Evolutionary conservation across 2,888 invertebrate species (phyloP), one percentile per base, ranked within the genome.

Genomic region (Pseudoips prasinana): DNA sequence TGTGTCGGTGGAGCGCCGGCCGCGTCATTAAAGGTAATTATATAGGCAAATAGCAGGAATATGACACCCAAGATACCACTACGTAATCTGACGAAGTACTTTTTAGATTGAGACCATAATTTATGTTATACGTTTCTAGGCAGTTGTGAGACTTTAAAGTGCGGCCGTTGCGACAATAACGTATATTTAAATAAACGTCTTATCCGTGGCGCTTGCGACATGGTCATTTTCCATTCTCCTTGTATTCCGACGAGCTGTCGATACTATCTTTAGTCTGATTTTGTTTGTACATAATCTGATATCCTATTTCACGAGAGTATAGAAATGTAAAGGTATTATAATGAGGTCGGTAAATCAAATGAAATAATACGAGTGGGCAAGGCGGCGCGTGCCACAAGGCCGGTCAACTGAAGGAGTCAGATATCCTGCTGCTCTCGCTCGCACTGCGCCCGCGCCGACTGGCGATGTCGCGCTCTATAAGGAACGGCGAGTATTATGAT

Each of bases 341-440:
- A 79, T 76, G 67, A 73, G 64, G 58, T 62, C 67, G 60, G 68
- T 80, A 80, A 78, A 82, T 82, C 77, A 74, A 78, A 72, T 70
- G 67, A 56, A 67, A 68, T 67, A 69, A 64, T 67, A 58, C 55
- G 49, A 58, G 62, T 60, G 60, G 60, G 44, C 51, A 55, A 38
- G 42, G 46, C 57, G 84, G 83, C 87, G 85, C 87, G 87, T 88
- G 87, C 87, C 86, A 62, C 87, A 85, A 86, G 87, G 86, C 78
- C 86, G 80, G 72, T 70, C 71, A 66, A 67, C 69, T 73, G 72
- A 64, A 72, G 80, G 69, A 75, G 69, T 73, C 73, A 58, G 73
- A 64, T 74, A 64, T 73, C 72, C 73, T 63, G 45, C 59, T 49
- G 41, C 61, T 42, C 49, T 58, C 73, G 63, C 78, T 76, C 73